Conservation (phyloP, 2,797 vertebrate species). For the Tarsius wallacei region DNA sequence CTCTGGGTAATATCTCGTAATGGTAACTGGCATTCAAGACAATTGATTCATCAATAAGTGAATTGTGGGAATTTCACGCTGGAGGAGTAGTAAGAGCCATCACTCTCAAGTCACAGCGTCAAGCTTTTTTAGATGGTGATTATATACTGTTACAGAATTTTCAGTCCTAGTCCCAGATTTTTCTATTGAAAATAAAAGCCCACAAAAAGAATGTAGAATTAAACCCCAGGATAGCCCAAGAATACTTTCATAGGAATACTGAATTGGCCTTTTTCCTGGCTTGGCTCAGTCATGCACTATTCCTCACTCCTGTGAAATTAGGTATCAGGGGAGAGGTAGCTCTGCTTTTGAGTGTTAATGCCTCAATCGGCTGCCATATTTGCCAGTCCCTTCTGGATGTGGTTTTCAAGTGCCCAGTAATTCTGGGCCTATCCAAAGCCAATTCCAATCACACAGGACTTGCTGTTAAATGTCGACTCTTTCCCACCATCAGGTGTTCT, state of each 20-base stretch:
- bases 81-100: conserved; percentile 65
- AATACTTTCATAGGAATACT: background rate
- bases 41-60: conserved; percentile 79
- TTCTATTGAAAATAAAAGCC: conserved; percentile 72
- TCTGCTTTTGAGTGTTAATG: background rate
- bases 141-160: conserved; percentile 64
- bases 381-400: background rate
- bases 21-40: conserved; percentile 67
- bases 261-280: background rate
- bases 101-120: conserved; percentile 56
- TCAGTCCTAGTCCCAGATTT: conserved; percentile 64
- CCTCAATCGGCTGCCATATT: background rate
- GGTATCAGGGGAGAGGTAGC: background rate
- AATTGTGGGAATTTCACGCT: conserved; percentile 53
- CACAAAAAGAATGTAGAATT: conserved; percentile 57
- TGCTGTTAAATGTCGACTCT: background rate
- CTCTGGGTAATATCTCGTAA: conserved; percentile 71
- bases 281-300: background rate
- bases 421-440: background rate
- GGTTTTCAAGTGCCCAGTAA: conserved; percentile 47
- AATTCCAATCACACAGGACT: background rate
- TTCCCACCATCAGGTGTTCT: background rate
- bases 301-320: background rate
- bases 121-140: conserved; percentile 48
- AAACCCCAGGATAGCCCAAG: conserved; percentile 12